Evolutionary conservation across 2,797 vertebrate genomes (phyloP), one percentile per base, ranked within the genome.

Genomic region (Oreonectes daqikongensis): DNA sequence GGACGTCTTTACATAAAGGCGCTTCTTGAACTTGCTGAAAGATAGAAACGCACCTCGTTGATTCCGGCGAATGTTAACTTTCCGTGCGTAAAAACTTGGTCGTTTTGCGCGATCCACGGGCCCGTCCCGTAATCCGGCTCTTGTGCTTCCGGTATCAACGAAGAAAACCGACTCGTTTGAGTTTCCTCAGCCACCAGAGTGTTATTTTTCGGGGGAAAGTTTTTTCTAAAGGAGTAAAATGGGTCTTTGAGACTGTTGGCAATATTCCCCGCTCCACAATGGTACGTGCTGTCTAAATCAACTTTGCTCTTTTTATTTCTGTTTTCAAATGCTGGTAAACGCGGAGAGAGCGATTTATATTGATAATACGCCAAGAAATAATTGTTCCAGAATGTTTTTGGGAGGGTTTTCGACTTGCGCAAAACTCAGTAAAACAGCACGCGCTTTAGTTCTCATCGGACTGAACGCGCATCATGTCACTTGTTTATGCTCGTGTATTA

Each of bases 261-360:
- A 90, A 88, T 82, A 82, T 85, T 92, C 92, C 91, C 89, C 85
- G 77, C 89, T 89, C 87, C 92, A 92, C 91, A 89, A 94, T 94
- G 93, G 93, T 94, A 93, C 93, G 93, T 94, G 92, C 90, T 91
- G 80, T 91, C 89, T 90, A 88, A 92, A 91, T 89, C 88, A 92
- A 92, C 90, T 91, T 87, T 89, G 78, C 87, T 90, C 80, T 88
- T 90, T 87, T 90, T 82, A 89, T 69, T 65, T 70, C 20, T 69
- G 69, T 38, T 76, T 72, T 71, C 63, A 68, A 46, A 68, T 61
- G 69, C 52, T 69, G 18, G 44, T 61, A 60, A 82, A 73, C 68
- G 44, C 3, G 30, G 38, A 48, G 24, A 63, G 22, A 65, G 12
- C 2, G 53, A 26, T 22, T 26, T 46, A 38, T 22, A 50, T 38